Percentiles rank a stretch among this genome's conserved stretches.
Evolutionary conservation across 1,140 invertebrate genomes (phyloP).

Genomic region (Rhyacophila brunnea): DNA sequence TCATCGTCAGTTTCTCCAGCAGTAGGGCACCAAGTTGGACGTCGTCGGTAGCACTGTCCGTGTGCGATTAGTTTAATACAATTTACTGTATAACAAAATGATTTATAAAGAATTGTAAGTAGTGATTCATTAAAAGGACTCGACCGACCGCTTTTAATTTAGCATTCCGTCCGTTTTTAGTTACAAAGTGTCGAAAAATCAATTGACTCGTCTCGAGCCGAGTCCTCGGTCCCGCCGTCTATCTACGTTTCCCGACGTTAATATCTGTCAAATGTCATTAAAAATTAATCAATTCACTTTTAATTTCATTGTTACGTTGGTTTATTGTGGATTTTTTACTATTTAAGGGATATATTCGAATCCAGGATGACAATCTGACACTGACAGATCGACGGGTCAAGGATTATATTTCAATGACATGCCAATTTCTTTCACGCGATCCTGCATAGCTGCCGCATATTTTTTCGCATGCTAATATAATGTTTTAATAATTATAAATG

Average conservation of each 20-base stretch:
- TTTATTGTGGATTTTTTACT: not conserved
- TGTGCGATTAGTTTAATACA: slow-evolving; percentile 23
- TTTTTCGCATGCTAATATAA: slow-evolving; percentile 3
- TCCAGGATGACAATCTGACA: slow-evolving; percentile 14
- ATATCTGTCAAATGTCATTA: slow-evolving; percentile 14
- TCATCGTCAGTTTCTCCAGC: slow-evolving; percentile 1
- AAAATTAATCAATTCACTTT: slow-evolving; percentile 2
- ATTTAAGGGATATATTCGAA: not conserved
- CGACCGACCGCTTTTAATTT: not conserved
- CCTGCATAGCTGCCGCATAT: not conserved
- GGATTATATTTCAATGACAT: slow-evolving; percentile 21
- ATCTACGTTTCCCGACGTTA: slow-evolving; percentile 16
- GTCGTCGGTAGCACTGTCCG: slow-evolving; percentile 22
- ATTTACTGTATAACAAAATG: slow-evolving; percentile 28
- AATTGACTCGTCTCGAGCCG: slow-evolving; percentile 10
- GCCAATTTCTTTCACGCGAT: slow-evolving; percentile 11
- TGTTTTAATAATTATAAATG: slow-evolving; percentile 8
- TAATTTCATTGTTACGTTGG: not conserved
- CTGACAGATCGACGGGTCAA: slow-evolving; percentile 26
- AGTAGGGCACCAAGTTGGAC: slow-evolving; percentile 16
- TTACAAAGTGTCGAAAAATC: slow-evolving; percentile 24
- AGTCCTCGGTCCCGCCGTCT: slow-evolving; percentile 10
- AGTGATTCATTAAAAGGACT: not conserved
- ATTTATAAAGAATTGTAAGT: slow-evolving; percentile 29
- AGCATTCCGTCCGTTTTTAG: slow-evolving; percentile 5